Percentiles rank a stretch among this genome's conserved stretches.
phyloP scores from a whole-genome alignment of 2,797 vertebrate genomes.

The Danio jaintianensis region DNA sequence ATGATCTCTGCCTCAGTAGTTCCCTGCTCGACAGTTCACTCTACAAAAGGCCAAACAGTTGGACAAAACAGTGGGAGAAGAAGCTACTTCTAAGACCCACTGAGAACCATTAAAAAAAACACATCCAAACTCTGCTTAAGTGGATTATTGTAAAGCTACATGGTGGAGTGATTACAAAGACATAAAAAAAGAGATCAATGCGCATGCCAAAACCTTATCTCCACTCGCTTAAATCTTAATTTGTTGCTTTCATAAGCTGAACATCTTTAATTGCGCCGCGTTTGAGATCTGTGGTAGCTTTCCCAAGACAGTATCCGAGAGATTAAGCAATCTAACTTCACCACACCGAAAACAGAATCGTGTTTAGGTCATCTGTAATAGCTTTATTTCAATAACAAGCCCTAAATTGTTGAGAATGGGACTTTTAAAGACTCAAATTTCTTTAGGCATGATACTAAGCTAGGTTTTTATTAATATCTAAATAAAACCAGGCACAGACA shows the following conservation, averaged over 20 bases:
- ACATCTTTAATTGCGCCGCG: slow-evolving; percentile 40
- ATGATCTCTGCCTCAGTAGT: not conserved
- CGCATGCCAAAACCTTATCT: slow-evolving; percentile 18
- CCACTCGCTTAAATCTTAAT: slow-evolving; percentile 6
- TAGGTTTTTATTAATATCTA: not conserved
- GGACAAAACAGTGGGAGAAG: not conserved
- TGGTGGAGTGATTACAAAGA: slow-evolving; percentile 45
- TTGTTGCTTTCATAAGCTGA: slow-evolving; percentile 40
- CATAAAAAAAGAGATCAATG: slow-evolving; percentile 51
- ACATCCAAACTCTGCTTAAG: slow-evolving; percentile 43
- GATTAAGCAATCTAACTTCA: slow-evolving; percentile 20
- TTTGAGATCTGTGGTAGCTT: slow-evolving; percentile 16
- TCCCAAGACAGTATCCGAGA: slow-evolving; percentile 17
- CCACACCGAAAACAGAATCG: not conserved
- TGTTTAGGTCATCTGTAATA: slow-evolving; percentile 16
- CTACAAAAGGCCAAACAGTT: not conserved
- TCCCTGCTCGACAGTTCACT: slow-evolving; percentile 1
- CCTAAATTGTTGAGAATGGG: not conserved
- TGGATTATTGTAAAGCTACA: slow-evolving; percentile 47
- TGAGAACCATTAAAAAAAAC: slow-evolving; percentile 50
- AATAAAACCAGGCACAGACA: not conserved
- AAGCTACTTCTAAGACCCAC: slow-evolving; percentile 28
- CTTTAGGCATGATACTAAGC: not conserved
- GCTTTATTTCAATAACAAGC: not conserved
- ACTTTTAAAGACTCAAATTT: not conserved